Base-by-base conservation (phyloP, 2,888 invertebrate species). In the Lasius fuliginosus region DNA sequence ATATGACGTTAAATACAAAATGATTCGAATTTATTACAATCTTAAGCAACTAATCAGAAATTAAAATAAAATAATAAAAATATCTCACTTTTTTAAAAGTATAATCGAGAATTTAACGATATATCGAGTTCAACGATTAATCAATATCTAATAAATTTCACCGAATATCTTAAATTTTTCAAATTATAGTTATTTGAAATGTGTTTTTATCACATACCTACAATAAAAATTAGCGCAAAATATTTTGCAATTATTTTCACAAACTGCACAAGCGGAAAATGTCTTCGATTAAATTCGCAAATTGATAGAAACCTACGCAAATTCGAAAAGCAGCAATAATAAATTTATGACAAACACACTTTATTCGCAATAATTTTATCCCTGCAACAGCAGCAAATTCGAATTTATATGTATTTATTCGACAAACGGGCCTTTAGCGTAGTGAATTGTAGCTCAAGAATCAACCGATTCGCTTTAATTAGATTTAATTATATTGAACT, bases 381-480 rank as follows among this genome's bases (percentile, higher is more conserved):
- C 60, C 36, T 23, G 36, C 49, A n/a, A 77, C 33, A 53, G 1
- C 12, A 74, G 62, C 40, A 53, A 27, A 82, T n/a, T 53, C 27
- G 23, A 49, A 81, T 6, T 81, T 64, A 33, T 33, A 56, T 8
- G 27, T 49, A 15, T 46, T 15, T 60, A 15, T 15, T 12, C 56
- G 30, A 64, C 15, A 4, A 33, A 46, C 15, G 40, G 23, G 11
- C 6, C 65, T 85, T 69, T 65, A 53, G 49, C 1, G 1, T 69
- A 33, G 18, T 56, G 33, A 9, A 11, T 62, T 46, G 11, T 53
- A 27, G 18, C 33, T 23, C 30, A 36, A 40, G 42, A 60, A 56
- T 83, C 46, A 33, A 64, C 56, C 69, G 62, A 83, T 84, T 82
- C 42, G 82, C 49, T 86, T n/a, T 87, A 87, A 89, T 89, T 87